These are phyloP conservation scores for Lucilia sericata DNA, from an alignment of 1,140 invertebrate genomes.

Conservation along the genomic window DNA sequence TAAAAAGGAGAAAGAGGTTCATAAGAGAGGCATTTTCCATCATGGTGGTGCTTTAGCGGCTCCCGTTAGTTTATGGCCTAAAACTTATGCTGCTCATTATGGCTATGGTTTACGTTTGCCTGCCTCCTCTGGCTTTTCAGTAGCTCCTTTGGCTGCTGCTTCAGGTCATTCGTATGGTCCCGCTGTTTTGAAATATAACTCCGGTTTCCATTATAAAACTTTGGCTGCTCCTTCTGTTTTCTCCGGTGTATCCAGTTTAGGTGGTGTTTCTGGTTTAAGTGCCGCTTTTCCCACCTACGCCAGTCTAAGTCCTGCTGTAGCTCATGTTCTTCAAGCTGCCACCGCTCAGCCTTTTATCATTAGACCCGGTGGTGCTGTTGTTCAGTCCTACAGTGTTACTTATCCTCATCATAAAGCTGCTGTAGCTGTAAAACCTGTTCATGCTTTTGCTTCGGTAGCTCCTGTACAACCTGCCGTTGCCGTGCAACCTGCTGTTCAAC, in stretches of 20 bases:
- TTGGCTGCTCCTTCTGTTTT: constrained; percentile 21
- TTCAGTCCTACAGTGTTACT: constrained; percentile 64
- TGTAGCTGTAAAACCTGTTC: constrained; percentile 38
- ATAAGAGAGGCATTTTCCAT: constrained; percentile 61
- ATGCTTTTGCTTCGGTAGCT: constrained; percentile 46
- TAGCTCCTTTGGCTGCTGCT: not conserved
- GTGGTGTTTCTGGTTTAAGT: constrained; percentile 42
- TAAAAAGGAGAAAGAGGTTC: constrained; percentile 53
- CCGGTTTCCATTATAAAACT: constrained; percentile 52
- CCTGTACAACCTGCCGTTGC: not conserved
- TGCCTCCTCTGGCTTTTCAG: constrained; percentile 46
- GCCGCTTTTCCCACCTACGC: constrained; percentile 31
- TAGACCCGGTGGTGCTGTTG: constrained; percentile 60
- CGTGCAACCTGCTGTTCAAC: constrained; percentile 43
- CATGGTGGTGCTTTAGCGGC: constrained; percentile 45
- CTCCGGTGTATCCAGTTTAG: constrained; percentile 11
- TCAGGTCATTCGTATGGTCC: constrained; percentile 46
- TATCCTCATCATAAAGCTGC: constrained; percentile 61
- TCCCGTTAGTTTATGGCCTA: constrained; percentile 52
- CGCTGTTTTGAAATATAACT: constrained; percentile 53
- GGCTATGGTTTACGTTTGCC: constrained; percentile 62
- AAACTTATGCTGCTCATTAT: constrained; percentile 60
- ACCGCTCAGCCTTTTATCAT: constrained; percentile 54
- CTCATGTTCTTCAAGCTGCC: constrained; percentile 38
- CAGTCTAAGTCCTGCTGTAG: constrained; percentile 30